Evolutionary conservation across 2,797 vertebrate species (phyloP).

Genomic region (Crypturellus tataupa): DNA sequence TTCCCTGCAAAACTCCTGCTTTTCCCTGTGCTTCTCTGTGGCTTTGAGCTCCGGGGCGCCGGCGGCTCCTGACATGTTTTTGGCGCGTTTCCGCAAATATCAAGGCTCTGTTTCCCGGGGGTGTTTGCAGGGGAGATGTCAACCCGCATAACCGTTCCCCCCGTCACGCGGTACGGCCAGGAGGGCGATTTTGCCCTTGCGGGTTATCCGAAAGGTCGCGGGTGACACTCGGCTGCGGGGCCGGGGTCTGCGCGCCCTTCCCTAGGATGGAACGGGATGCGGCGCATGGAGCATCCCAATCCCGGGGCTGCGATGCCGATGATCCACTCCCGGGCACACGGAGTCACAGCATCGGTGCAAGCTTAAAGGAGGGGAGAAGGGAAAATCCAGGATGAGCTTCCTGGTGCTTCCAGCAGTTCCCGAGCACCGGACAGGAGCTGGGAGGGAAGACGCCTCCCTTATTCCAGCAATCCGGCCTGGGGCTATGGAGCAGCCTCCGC

Average conservation of each 20-base stretch:
- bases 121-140: not conserved
- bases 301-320: too few species aligned
- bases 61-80: rapidly evolving
- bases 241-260: not conserved
- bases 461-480: too few species aligned
- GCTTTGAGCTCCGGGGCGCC: rapidly evolving
- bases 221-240: not conserved
- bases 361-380: not conserved
- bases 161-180: rapidly evolving
- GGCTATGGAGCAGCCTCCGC: not conserved
- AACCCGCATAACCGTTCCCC: not conserved
- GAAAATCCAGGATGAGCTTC: too few species aligned
- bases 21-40: too few species aligned
- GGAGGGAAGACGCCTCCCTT: too few species aligned
- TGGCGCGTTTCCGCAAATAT: not conserved
- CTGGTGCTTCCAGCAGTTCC: too few species aligned
- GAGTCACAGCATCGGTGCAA: too few species aligned
- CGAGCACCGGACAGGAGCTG: not conserved
- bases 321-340: too few species aligned
- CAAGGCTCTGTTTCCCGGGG: not conserved
- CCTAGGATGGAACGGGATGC: not conserved
- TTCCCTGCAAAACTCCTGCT: not conserved
- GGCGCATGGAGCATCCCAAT: too few species aligned
- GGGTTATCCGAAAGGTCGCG: not conserved
- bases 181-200: not conserved